Evolutionary conservation across 2,888 invertebrate species (phyloP), one percentile per base, ranked within the genome.

Genomic region (Chromoteleia sp.): DNA sequence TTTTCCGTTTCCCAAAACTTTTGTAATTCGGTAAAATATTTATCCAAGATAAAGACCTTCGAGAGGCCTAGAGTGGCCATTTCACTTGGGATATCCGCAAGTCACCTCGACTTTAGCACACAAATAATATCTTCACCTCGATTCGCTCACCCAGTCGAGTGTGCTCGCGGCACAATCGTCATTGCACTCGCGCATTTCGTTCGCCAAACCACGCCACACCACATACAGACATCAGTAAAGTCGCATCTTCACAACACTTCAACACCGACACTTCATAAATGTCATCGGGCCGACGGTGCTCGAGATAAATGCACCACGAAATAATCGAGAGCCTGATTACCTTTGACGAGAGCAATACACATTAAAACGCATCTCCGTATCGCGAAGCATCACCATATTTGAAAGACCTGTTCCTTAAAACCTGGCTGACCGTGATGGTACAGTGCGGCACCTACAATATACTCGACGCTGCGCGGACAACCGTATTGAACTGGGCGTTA

Each of bases 1-100:
- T 98, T 97, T 93, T 98, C 98, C 83, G 97, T 97, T 93, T 98
- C 97, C 97, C 98, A 97, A 94, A 98, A 97, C 94, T 98, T 98
- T 92, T 97, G 97, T 93, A 98, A 94, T 93, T 98, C 98, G 87
- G 97, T 97, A 93, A 98, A 98, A 93, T 98, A 98, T 93, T 98
- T 98, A 95, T 98, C 98, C 94, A 98, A 95, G 92, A 98, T 98
- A 95, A 98, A 98, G 93, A 98, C 98, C 94, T 98, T 98, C 92
- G 97, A 97, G 90, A 98, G 96, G 94, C 98, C 98, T 94, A 98
- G 95, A 93, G 97, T 97, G 94, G 98, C 97, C 98, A 98, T 98
- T 93, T 92, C 92, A 91, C 86, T 82, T 80, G 67, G 17, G 25
- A 85, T 68, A 84, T 83, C 81, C 84, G 83, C 86, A 84, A 86